Base-by-base conservation (phyloP, 2,888 invertebrate genomes). In the Nymphalis urticae region DNA sequence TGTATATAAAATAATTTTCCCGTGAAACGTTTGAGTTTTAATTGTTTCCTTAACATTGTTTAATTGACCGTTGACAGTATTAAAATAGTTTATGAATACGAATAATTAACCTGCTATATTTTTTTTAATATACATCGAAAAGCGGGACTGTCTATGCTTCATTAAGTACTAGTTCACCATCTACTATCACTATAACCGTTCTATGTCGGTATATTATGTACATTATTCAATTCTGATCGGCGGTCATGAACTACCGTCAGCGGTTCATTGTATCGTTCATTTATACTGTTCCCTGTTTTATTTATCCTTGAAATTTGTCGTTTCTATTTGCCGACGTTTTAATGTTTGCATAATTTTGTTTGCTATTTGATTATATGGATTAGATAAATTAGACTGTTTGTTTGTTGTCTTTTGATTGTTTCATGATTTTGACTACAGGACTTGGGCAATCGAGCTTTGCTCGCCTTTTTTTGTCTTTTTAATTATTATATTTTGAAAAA, bases 251-350 rank as follows among this genome's bases (percentile, higher is more conserved):
- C 85, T 82, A 78, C 73, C 70, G 78, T 67, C 62, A 82, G 77
- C 69, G 63, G 82, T 83, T 83, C 82, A 82, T 82, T 84, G 82
- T 74, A 81, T 82, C 82, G 76, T 80, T 79, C 83, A 86, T 83
- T 87, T 85, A 82, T 75, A 70, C 75, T 77, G 73, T 78, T 80
- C 75, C 76, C 80, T 82, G 77, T 80, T 80, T 78, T 76, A 79
- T 80, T 36, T 48, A 42, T 17, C 56, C 42, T 50, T 56, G 62
- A 62, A 58, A 62, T 62, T 27, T 27, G 32, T 60, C 36, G 50
- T 19, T 58, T 24, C 48, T 62, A 66, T 32, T 32, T 24, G 53
- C n/a, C 47, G 62, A 32, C n/a, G 32, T 54, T 54, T 42, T 36
- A n/a, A 27, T 32, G 17, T 56, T n/a, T n/a, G 42, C 19, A 36